Conservation (phyloP, 2,797 vertebrate genomes). For the Leuciscus waleckii region DNA sequence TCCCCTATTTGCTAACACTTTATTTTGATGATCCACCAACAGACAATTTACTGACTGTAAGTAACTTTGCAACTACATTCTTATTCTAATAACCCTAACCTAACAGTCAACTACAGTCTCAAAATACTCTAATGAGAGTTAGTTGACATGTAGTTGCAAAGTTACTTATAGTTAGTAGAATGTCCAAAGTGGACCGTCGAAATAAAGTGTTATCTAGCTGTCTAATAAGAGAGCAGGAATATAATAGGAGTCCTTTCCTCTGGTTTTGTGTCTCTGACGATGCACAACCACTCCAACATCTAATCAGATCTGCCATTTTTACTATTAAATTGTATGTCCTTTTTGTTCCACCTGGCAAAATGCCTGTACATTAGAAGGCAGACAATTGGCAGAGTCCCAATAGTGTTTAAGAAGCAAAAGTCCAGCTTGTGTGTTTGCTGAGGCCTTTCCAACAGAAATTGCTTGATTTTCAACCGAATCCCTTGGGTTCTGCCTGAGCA, state of each 20-base stretch:
- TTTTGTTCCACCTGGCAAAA: constrained; percentile 21
- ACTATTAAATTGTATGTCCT: background rate
- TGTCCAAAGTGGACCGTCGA: background rate
- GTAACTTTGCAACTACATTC: background rate
- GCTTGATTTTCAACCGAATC: constrained; percentile 3
- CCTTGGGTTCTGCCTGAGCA: constrained; percentile 24
- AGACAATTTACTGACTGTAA: background rate
- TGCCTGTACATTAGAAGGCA: constrained; percentile 24
- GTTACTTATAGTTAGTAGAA: background rate
- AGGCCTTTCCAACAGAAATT: constrained; percentile 2
- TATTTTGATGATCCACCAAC: background rate
- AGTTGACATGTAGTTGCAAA: background rate
- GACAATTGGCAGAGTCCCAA: constrained; percentile 9
- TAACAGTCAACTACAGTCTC: background rate
- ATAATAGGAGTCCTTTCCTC: background rate
- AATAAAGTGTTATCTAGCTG: background rate
- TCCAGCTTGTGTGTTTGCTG: background rate
- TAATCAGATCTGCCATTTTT: constrained; percentile 33
- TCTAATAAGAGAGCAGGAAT: constrained; percentile 4
- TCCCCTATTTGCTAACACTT: background rate
- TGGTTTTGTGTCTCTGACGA: background rate
- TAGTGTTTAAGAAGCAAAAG: background rate
- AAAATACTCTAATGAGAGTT: background rate
- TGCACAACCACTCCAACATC: constrained; percentile 2
- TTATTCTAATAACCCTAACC: background rate